Conservation (phyloP, 2,888 invertebrate species). For the Tenthredo scrophulariae region DNA sequence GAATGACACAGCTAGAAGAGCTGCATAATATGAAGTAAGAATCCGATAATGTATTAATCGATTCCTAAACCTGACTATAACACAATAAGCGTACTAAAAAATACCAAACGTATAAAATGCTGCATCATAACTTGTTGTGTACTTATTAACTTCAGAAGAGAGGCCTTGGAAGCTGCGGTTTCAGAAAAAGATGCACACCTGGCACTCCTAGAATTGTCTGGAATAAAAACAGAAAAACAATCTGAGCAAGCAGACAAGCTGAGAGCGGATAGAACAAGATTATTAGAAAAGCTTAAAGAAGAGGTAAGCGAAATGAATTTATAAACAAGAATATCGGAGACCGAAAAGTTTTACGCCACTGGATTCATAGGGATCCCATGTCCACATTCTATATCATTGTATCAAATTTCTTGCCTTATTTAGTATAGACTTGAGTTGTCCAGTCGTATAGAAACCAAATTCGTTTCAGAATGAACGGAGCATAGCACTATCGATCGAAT, state of each 20-base stretch:
- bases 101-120: conserved; percentile 25
- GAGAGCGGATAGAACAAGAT: conserved; percentile 84
- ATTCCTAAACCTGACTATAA: not conserved
- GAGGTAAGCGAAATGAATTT: conserved; percentile 80
- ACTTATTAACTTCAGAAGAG: conserved; percentile 82
- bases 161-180: conserved; percentile 90
- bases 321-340: not conserved
- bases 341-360: not conserved
- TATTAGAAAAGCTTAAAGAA: conserved; percentile 86
- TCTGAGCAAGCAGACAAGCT: conserved; percentile 85
- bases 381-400: not conserved
- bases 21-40: conserved; percentile 90
- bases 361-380: not conserved
- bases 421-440: not conserved
- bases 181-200: conserved; percentile 94
- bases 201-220: conserved; percentile 89
- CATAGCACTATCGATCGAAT: conserved; percentile 67
- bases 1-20: conserved; percentile 86
- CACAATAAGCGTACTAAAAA: not conserved
- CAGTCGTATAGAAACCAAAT: not conserved
- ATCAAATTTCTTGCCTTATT: not conserved
- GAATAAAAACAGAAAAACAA: conserved; percentile 83
- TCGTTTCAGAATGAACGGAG: conserved; percentile 68
- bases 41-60: not conserved
- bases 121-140: not conserved